Evolutionary conservation across 1,140 invertebrate species (phyloP).

Genomic region (Drosophila biarmipes): DNA sequence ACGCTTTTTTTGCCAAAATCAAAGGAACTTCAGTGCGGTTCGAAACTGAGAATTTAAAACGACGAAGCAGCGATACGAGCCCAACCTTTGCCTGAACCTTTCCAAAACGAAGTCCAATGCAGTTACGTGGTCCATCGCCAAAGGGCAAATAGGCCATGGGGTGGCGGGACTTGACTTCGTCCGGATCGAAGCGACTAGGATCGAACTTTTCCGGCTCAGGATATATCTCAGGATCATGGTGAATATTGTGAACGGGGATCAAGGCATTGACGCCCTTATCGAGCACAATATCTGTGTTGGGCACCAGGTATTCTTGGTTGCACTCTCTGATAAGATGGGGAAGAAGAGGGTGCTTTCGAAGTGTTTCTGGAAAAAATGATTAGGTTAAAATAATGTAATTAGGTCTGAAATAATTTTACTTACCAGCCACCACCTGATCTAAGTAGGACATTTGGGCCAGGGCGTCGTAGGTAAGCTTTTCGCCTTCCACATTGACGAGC

Average conservation of each 20-base stretch:
- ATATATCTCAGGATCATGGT: constrained; percentile 86
- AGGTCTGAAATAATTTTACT: not conserved
- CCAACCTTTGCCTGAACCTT: constrained; percentile 85
- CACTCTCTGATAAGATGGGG: constrained; percentile 84
- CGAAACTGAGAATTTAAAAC: constrained; percentile 74
- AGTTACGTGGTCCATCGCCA: constrained; percentile 87
- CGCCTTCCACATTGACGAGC: constrained; percentile 34
- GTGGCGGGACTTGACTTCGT: constrained; percentile 84
- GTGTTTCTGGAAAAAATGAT: constrained; percentile 60
- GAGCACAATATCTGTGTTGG: constrained; percentile 84
- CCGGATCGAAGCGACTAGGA: constrained; percentile 86
- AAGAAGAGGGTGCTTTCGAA: constrained; percentile 85
- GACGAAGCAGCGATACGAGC: constrained; percentile 83
- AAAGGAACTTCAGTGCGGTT: constrained; percentile 54
- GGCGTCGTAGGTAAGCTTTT: constrained; percentile 75
- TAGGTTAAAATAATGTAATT: not conserved
- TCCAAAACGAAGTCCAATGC: constrained; percentile 87
- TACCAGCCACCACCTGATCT: constrained; percentile 81
- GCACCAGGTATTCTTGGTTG: constrained; percentile 85
- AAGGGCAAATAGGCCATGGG: constrained; percentile 85
- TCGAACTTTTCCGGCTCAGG: constrained; percentile 87
- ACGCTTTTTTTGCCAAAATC: constrained; percentile 2
- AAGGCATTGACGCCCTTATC: constrained; percentile 85
- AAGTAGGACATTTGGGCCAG: constrained; percentile 77
- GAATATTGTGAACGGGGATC: constrained; percentile 87